These are phyloP conservation scores for Thymelicus lineola DNA, from an alignment of 2,888 invertebrate genomes.

Conservation along the genomic window DNA sequence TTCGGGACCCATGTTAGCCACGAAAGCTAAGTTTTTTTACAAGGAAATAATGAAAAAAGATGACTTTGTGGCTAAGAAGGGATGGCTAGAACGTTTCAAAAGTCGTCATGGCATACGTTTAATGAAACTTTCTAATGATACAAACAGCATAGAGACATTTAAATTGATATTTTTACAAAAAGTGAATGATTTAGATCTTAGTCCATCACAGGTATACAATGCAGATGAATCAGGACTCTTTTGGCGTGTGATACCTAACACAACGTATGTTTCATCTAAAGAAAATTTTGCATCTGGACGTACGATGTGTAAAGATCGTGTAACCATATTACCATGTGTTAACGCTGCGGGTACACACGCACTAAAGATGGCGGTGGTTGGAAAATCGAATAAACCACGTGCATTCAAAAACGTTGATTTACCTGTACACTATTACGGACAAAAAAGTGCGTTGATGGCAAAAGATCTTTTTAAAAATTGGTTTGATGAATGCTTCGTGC, in stretches of 20 bases:
- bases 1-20: conserved; percentile 35
- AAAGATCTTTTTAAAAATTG: conserved; percentile 51
- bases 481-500: conserved; percentile 42
- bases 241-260: conserved; percentile 47
- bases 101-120: conserved; percentile 48
- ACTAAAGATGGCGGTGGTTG: conserved; percentile 47
- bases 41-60: conserved; percentile 47
- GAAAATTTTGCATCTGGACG: conserved; percentile 45
- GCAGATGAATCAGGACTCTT: conserved; percentile 49
- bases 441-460: conserved; percentile 49
- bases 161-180: conserved; percentile 46
- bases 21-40: conserved; percentile 47
- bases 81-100: conserved; percentile 49
- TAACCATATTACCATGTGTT: conserved; percentile 49
- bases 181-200: conserved; percentile 46
- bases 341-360: conserved; percentile 47
- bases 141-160: conserved; percentile 44
- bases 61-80: conserved; percentile 47
- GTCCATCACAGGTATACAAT: conserved; percentile 46
- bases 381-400: conserved; percentile 49
- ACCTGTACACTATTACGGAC: conserved; percentile 48
- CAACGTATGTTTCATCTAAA: conserved; percentile 47
- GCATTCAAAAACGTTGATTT: conserved; percentile 49
- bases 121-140: conserved; percentile 46
- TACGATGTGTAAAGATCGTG: conserved; percentile 47